These are phyloP conservation scores for Brachionus rubens DNA, from an alignment of 1,140 invertebrate genomes.

Conservation along the genomic window DNA sequence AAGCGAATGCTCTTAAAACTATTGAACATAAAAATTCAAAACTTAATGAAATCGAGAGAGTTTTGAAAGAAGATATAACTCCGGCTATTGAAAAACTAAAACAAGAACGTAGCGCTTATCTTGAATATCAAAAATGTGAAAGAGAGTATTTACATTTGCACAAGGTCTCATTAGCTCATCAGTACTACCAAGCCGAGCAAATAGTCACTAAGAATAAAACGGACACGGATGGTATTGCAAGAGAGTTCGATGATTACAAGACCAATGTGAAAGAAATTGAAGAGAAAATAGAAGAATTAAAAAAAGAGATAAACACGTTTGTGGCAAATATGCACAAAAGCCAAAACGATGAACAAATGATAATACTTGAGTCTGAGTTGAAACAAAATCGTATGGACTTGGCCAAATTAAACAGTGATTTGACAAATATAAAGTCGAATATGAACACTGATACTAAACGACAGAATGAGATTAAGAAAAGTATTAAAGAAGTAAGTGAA, in stretches of 20 bases:
- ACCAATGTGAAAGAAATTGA: not conserved
- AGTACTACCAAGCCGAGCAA: slow-evolving; percentile 29
- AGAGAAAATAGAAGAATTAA: not conserved
- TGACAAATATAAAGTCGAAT: slow-evolving; percentile 29
- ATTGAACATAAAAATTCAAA: slow-evolving; percentile 92
- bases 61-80: slow-evolving; percentile 79
- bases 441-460: slow-evolving; percentile 16
- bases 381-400: slow-evolving; percentile 9
- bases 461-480: slow-evolving; percentile 17
- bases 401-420: slow-evolving; percentile 33
- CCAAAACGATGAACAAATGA: slow-evolving; percentile 2
- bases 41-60: slow-evolving; percentile 78
- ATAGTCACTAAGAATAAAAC: slow-evolving; percentile 26
- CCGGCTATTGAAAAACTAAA: slow-evolving; percentile 82
- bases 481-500: slow-evolving; percentile 20
- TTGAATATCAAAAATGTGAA: slow-evolving; percentile 81
- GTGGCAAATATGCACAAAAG: slow-evolving; percentile 5
- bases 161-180: slow-evolving; percentile 2
- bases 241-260: not conserved
- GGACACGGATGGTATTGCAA: not conserved
- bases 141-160: slow-evolving; percentile 37
- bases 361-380: not conserved
- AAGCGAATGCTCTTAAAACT: slow-evolving; percentile 76
- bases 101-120: slow-evolving; percentile 76
- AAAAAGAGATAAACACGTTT: not conserved